Conservation (phyloP, 2,888 invertebrate species). For the Coelogynopora nodosa region DNA sequence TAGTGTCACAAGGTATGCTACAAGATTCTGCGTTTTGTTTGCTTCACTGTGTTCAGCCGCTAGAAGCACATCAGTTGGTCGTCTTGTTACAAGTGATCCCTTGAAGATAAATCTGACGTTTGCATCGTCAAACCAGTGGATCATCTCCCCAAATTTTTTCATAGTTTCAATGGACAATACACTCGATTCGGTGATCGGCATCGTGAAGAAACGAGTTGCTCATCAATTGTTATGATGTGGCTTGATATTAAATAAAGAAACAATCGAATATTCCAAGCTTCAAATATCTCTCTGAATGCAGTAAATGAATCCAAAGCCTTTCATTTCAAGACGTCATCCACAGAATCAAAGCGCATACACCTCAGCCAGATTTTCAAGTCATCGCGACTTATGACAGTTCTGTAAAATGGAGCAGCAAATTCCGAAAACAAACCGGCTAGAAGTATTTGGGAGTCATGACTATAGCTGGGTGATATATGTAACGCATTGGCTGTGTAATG, state of each 20-base stretch:
- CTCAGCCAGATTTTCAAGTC: not conserved
- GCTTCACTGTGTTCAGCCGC: not conserved
- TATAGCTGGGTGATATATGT: too few species aligned
- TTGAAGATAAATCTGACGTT: too few species aligned
- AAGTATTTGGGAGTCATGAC: conserved; percentile 11
- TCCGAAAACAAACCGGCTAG: not conserved
- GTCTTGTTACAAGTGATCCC: not conserved
- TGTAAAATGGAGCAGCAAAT: not conserved
- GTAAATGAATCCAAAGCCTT: not conserved
- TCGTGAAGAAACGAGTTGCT: not conserved
- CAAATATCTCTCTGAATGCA: not conserved
- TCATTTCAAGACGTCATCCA: not conserved
- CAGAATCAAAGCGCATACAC: not conserved
- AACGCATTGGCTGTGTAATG: too few species aligned
- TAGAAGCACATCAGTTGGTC: not conserved
- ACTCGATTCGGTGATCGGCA: conserved; percentile 17
- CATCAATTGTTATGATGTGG: not conserved
- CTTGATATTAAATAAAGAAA: not conserved
- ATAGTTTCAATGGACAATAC: conserved; percentile 1
- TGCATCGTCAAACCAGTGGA: too few species aligned
- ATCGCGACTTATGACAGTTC: not conserved
- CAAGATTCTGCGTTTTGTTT: conserved; percentile 12
- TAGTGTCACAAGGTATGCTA: not conserved
- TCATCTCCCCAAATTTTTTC: conserved; percentile 27
- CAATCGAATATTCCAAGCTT: not conserved